These are phyloP conservation scores for Patagioenas fasciata DNA, from an alignment of 2,113 vertebrate species.

Conservation along the genomic window DNA sequence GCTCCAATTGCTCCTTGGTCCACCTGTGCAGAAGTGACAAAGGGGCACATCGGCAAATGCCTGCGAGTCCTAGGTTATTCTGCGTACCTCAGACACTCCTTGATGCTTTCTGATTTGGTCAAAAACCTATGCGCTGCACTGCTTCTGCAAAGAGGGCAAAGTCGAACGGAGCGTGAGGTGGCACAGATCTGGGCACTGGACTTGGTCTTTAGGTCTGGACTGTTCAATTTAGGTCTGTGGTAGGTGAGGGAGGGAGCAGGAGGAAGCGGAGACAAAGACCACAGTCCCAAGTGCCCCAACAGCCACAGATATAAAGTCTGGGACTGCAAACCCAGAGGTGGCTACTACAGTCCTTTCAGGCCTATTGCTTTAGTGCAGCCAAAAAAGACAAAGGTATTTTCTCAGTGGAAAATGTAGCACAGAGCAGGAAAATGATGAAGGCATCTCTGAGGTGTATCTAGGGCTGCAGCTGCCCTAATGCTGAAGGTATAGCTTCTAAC, in stretches of 20 bases:
- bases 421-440: background rate
- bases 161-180: background rate
- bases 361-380: background rate
- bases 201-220: background rate
- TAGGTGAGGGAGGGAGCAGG: too few relatives aligned
- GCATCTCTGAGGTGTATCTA: background rate
- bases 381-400: background rate
- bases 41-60: accelerated
- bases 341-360: background rate
- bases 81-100: background rate
- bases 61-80: accelerated
- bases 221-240: background rate
- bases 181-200: background rate
- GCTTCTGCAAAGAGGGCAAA: background rate
- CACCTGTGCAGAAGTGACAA: accelerated
- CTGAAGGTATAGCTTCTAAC: background rate
- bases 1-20: background rate
- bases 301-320: background rate
- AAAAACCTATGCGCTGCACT: accelerated
- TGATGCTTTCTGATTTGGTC: background rate
- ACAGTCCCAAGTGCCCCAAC: background rate
- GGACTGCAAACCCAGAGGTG: background rate
- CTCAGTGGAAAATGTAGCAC: background rate
- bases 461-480: background rate
- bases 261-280: background rate